A percentile compares a stretch with the other conserved stretches of the same genome.
These are phyloP conservation scores for Nebria salina DNA, from an alignment of 2,888 invertebrate species.

Conservation along the genomic window DNA sequence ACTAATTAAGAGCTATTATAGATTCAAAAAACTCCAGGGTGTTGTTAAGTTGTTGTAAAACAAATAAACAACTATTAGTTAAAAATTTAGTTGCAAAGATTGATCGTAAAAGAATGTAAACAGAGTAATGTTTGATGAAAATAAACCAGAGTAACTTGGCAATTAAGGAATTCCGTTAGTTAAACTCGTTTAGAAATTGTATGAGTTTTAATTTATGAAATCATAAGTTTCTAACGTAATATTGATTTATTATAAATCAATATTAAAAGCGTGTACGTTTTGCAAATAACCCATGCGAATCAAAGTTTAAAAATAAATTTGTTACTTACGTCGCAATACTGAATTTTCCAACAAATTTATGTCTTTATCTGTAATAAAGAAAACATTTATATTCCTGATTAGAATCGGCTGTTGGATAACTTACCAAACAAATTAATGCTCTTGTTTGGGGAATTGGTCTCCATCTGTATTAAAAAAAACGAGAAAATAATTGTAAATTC, in stretches of 20 bases:
- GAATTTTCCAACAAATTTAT: constrained; percentile 20
- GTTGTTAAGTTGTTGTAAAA: too few relatives aligned
- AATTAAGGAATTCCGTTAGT: too few relatives aligned
- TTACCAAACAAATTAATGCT: constrained; percentile 27
- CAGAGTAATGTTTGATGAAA: too few relatives aligned
- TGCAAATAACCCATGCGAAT: neutral
- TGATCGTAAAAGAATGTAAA: too few relatives aligned
- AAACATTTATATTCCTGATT: neutral
- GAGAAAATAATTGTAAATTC: neutral
- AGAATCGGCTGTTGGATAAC: neutral
- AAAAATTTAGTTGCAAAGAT: too few relatives aligned
- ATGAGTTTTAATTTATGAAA: neutral
- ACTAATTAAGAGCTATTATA: too few relatives aligned
- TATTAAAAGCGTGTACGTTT: neutral
- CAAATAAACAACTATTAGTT: too few relatives aligned
- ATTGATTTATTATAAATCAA: constrained; percentile 6
- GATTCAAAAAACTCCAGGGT: too few relatives aligned
- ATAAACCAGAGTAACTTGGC: too few relatives aligned
- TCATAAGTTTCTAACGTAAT: neutral
- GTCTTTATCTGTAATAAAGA: constrained; percentile 25
- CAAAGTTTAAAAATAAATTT: constrained; percentile 3
- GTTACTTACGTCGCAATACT: constrained; percentile 25
- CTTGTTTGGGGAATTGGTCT: constrained; percentile 20
- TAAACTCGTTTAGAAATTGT: too few relatives aligned
- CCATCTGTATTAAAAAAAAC: constrained; percentile 5